Evolutionary conservation across 2,797 vertebrate species (phyloP), one percentile per base, ranked within the genome.

Genomic region (Nasua narica): DNA sequence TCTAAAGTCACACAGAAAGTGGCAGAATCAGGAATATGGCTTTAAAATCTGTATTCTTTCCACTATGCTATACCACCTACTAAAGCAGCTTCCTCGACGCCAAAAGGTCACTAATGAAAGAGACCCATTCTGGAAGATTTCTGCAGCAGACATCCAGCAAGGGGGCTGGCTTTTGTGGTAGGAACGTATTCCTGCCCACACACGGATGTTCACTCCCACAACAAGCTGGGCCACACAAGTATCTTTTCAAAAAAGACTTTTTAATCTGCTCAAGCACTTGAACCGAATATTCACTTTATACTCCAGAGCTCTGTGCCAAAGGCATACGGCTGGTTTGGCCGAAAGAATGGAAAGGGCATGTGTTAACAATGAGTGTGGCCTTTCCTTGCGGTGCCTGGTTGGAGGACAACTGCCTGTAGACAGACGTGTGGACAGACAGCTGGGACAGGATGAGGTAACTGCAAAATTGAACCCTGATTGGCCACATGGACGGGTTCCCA

Each of bases 41-140:
- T 23, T 92, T 67, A 95, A 89, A 74, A 78, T 86, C 58, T 85
- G 10, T 60, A 5, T 88, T 91, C n/a, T 84, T 95, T 50, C 43
- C 40, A 54, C 13, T 76, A 0, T 62, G 35, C 72, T 37, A 27
- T 16, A 58, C 50, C 7, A 40, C 25, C 58, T 84, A 27, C n/a
- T 23, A 29, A 46, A 35, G 27, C 27, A 70, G 72, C 84, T 91
- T 85, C 54, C 65, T 62, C 37, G 32, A 72, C 69, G 89, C 79
- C 27, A 11, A 88, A 32, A 67, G 40, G 70, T 91, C 62, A 12
- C 43, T 56, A 12, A 50, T 37, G 46, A 72, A 58, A 84, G 83
- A 76, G 56, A 35, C 32, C 40, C 52, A 21, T 58, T 79, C 65
- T 89, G 25, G 72, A 27, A 29, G 54, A n/a, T 81, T 89, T 82